Evolutionary conservation across 2,888 invertebrate species (phyloP), one percentile per base, ranked within the genome.

Genomic region (Lepidochrysops patricia): DNA sequence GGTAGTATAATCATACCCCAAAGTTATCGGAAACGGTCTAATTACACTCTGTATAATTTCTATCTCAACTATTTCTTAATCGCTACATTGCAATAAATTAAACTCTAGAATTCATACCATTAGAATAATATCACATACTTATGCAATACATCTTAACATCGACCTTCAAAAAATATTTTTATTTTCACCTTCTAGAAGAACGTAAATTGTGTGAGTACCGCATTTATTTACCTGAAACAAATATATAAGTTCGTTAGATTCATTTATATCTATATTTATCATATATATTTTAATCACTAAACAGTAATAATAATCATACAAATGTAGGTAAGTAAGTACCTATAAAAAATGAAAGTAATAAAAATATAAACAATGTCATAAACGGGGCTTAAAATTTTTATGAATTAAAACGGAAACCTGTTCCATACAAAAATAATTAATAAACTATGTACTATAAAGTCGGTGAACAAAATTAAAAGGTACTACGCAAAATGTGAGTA

Each of bases 401-500:
- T 52, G 50, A 27, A 52, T 26, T 52, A 52, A 52, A 52, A 52
- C 7, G 7, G 50, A 57, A 35, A 57, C 48, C 26, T 15, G 57
- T 48, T 57, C 13, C 48, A 29, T 13, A 25, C 27, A 27, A 43
- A 32, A 48, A 43, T 43, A 43, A 19, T 19, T 48, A 48, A 43
- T 43, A 43, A 19, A 29, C 19, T 52, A n/a, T n/a, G n/a, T n/a
- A 35, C 26, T 19, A 60, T 56, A 58, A 62, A 62, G 56, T 61
- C 61, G 26, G 59, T 56, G 52, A 64, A 60, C 52, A 12, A 57
- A 49, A 60, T 60, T 56, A 63, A 64, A 64, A 63, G 63, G 67
- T 64, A 70, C 69, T 63, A 66, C 67, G 68, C 67, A 66, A 63
- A 68, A 64, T 60, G 62, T 59, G 34, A 61, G 61, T 65, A 65